Percentiles rank a stretch among this genome's conserved stretches.
These are phyloP conservation scores for Coregonus ussuriensis DNA, from an alignment of 2,797 vertebrate species.

Conservation along the genomic window DNA sequence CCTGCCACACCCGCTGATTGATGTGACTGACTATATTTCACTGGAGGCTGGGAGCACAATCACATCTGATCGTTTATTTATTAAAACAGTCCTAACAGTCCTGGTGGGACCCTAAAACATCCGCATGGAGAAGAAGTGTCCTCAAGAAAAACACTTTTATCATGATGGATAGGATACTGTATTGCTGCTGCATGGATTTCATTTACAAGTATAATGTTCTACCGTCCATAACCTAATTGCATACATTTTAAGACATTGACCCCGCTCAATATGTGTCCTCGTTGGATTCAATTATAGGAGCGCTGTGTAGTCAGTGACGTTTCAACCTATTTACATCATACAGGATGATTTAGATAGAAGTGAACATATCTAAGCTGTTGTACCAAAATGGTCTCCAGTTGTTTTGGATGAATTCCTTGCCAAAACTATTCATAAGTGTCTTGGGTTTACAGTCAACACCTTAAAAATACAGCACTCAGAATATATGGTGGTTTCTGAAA, in stretches of 20 bases:
- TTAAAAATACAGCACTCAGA: neutral
- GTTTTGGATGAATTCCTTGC: neutral
- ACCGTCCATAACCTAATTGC: neutral
- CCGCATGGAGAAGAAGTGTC: neutral
- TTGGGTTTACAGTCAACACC: neutral
- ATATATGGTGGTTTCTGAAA: neutral
- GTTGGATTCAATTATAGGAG: neutral
- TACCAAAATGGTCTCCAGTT: neutral
- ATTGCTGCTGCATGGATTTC: slow-evolving; percentile 22
- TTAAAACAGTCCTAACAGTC: slow-evolving; percentile 42
- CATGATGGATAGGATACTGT: slow-evolving; percentile 57
- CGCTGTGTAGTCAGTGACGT: neutral
- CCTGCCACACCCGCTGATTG: slow-evolving; percentile 52
- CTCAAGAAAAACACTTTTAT: slow-evolving; percentile 48
- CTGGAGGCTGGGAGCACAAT: slow-evolving; percentile 41
- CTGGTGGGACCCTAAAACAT: neutral
- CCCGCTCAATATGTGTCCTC: neutral
- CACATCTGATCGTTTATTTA: slow-evolving; percentile 69
- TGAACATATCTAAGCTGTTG: neutral
- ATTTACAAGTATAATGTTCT: slow-evolving; percentile 57
- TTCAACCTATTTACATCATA: neutral
- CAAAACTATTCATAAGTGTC: neutral
- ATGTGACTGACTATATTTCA: slow-evolving; percentile 60
- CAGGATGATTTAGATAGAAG: neutral
- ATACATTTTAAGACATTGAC: neutral